phyloP scores from a whole-genome alignment of 2,888 invertebrate species.

The Hypena proboscidalis region DNA sequence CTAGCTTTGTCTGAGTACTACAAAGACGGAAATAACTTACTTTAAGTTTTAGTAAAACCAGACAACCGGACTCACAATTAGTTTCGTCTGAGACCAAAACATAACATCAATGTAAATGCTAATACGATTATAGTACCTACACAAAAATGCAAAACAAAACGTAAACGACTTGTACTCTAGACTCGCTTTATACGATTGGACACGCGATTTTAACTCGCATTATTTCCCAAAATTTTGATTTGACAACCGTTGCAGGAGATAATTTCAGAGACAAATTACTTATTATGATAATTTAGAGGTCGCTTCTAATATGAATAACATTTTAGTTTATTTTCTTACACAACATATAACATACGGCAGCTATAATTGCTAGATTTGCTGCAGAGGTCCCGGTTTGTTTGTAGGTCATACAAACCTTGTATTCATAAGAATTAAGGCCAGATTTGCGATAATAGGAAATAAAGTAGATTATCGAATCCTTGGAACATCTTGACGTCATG shows the following conservation, averaged over 20 bases:
- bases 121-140: background rate
- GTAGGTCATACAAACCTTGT: slow-evolving; percentile 9
- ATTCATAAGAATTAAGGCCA: slow-evolving; percentile 14
- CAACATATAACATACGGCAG: background rate
- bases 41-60: too few species aligned
- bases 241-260: slow-evolving; percentile 30
- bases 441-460: slow-evolving; percentile 19
- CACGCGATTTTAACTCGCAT: slow-evolving; percentile 26
- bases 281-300: slow-evolving; percentile 22
- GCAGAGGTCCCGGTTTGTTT: slow-evolving; percentile 1
- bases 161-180: slow-evolving; percentile 11
- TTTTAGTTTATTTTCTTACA: background rate
- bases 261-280: slow-evolving; percentile 14
- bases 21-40: too few species aligned
- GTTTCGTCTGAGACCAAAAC: too few species aligned
- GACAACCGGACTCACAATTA: too few species aligned
- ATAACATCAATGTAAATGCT: background rate
- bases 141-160: background rate
- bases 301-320: slow-evolving; percentile 5
- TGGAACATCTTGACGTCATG: slow-evolving; percentile 22
- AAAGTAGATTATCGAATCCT: slow-evolving; percentile 26
- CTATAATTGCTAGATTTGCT: background rate
- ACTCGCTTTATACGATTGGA: slow-evolving; percentile 23
- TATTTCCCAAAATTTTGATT: slow-evolving; percentile 26
- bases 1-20: too few species aligned